A percentile compares a stretch with the other conserved stretches of the same genome.
Evolutionary conservation across 2,888 invertebrate species (phyloP).

Genomic region (Agelastica alni): DNA sequence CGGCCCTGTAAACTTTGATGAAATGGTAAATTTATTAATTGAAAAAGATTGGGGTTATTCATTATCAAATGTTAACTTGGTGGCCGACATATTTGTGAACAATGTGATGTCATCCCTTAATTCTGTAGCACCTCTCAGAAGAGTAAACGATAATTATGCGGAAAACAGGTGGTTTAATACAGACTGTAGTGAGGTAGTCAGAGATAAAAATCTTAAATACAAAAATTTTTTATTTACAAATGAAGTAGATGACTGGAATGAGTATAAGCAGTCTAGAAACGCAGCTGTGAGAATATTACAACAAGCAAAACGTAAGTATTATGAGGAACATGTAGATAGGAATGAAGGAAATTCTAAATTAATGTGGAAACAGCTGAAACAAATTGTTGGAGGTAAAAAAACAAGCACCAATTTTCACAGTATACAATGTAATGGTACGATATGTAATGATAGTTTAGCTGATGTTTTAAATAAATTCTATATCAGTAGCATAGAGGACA

Average conservation of each 20-base stretch:
- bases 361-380: slow-evolving; percentile 4
- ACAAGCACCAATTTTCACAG: background rate
- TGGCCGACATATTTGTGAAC: background rate
- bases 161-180: background rate
- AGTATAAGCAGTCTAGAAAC: no score
- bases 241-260: no score
- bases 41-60: no score
- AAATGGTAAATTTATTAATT: background rate
- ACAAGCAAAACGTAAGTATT: background rate
- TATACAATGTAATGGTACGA: slow-evolving; percentile 2
- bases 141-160: background rate
- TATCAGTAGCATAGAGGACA: background rate
- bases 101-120: background rate
- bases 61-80: background rate
- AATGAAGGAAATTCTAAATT: slow-evolving; percentile 8
- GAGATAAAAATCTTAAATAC: no score
- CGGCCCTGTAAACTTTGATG: background rate
- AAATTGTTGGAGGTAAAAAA: slow-evolving; percentile 3
- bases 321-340: slow-evolving; percentile 4
- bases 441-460: slow-evolving; percentile 4
- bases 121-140: background rate
- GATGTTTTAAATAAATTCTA: slow-evolving; percentile 10
- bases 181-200: background rate
- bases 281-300: background rate
- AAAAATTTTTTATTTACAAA: no score